Evolutionary conservation across 92 coral and sea anemone species (phyloP).

Genomic region (Plumapathes pennacea): DNA sequence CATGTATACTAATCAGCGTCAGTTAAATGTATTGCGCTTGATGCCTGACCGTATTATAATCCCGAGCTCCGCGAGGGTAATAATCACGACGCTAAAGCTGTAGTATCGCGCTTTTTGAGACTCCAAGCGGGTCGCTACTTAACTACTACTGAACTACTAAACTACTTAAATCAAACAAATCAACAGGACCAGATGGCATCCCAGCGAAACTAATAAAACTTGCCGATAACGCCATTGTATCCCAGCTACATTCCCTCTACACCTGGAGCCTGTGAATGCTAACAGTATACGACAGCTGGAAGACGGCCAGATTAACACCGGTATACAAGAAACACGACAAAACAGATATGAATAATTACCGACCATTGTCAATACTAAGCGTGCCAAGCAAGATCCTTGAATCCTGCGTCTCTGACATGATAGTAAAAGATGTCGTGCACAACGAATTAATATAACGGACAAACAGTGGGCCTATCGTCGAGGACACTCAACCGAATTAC

Average conservation of each 20-base stretch:
- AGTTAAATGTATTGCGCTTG: no score
- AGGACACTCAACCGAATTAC: no score
- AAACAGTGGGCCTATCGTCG: no score
- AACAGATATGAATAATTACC: slow-evolving; percentile 1
- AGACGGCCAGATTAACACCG: slow-evolving; percentile 8
- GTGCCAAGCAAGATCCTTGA: slow-evolving; percentile 2
- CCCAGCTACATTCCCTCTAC: neutral
- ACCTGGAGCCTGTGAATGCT: neutral
- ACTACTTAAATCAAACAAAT: neutral
- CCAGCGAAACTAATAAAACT: slow-evolving; percentile 1
- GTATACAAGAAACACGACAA: slow-evolving; percentile 1
- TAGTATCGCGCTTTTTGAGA: no score
- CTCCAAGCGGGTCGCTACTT: no score
- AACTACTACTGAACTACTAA: no score
- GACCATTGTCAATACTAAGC: neutral
- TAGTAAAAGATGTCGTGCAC: neutral
- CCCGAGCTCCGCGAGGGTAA: no score
- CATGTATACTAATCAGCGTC: no score
- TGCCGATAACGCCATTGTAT: neutral
- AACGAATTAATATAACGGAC: neutral
- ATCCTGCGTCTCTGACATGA: slow-evolving; percentile 1
- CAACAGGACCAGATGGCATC: slow-evolving; percentile 4
- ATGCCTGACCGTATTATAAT: no score
- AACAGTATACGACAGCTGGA: neutral
- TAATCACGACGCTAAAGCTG: no score